phyloP scores from a whole-genome alignment of 2,888 invertebrate genomes.

The Rotaria socialis region DNA sequence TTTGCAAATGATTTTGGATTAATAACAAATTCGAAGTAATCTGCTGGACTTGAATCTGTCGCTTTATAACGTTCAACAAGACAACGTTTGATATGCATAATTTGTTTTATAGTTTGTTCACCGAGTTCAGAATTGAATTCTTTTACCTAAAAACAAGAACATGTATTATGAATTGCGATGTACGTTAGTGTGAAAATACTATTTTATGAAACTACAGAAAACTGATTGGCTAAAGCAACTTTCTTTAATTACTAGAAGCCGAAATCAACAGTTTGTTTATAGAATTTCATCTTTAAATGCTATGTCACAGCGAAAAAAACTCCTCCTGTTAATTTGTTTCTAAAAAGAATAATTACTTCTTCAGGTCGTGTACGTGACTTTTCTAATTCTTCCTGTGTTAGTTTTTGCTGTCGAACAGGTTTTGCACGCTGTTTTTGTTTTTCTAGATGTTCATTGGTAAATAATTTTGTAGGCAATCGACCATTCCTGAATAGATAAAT shows the following conservation, averaged over 20 bases:
- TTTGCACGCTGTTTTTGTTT: neutral
- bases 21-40: conserved; percentile 32
- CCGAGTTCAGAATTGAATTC: neutral
- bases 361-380: conserved; percentile 17
- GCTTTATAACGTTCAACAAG: neutral
- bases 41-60: neutral
- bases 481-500: neutral
- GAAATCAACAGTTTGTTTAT: too few species aligned
- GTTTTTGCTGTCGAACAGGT: neutral
- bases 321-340: too few species aligned
- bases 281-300: too few species aligned
- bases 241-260: too few species aligned
- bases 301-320: too few species aligned
- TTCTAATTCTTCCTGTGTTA: conserved; percentile 23
- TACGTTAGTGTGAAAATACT: too few species aligned
- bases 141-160: neutral
- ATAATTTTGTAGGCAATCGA: conserved; percentile 1
- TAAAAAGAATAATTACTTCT: conserved; percentile 8
- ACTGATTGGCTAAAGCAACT: too few species aligned
- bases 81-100: neutral
- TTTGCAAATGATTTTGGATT: neutral
- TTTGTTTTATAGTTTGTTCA: conserved; percentile 21
- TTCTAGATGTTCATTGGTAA: neutral
- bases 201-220: too few species aligned
- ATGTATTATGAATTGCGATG: neutral